Conservation (phyloP, 2,113 vertebrate genomes). For the Phalacrocorax aristotelis region DNA sequence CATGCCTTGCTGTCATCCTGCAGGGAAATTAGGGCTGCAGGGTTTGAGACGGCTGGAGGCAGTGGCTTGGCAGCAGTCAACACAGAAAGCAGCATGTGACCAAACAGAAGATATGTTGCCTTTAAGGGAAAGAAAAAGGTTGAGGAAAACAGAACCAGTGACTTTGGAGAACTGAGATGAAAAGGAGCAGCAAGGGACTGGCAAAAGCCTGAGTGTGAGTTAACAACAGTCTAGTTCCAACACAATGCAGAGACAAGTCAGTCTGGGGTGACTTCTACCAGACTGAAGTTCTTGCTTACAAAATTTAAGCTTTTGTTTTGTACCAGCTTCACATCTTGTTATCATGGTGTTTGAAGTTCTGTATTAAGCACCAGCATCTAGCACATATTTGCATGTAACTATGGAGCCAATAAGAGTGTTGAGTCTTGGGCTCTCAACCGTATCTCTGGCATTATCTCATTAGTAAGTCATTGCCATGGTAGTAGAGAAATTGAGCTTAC, state of each 20-base stretch:
- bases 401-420: background rate
- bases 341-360: background rate
- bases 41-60: background rate
- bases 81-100: background rate
- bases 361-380: background rate
- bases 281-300: background rate
- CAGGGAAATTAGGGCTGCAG: background rate
- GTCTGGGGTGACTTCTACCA: background rate
- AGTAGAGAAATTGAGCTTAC: conserved; percentile 2
- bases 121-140: background rate
- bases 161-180: background rate
- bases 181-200: background rate
- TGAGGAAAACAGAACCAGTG: background rate
- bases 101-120: background rate
- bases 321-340: background rate
- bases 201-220: background rate
- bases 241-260: background rate
- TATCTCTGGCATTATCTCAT: background rate
- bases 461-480: background rate
- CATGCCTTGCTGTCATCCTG: background rate
- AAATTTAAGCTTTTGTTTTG: background rate
- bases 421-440: background rate
- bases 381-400: background rate
- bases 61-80: background rate
- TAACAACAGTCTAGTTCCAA: background rate